Base-by-base conservation (phyloP, 2,113 vertebrate species). In the Talpa occidentalis region DNA sequence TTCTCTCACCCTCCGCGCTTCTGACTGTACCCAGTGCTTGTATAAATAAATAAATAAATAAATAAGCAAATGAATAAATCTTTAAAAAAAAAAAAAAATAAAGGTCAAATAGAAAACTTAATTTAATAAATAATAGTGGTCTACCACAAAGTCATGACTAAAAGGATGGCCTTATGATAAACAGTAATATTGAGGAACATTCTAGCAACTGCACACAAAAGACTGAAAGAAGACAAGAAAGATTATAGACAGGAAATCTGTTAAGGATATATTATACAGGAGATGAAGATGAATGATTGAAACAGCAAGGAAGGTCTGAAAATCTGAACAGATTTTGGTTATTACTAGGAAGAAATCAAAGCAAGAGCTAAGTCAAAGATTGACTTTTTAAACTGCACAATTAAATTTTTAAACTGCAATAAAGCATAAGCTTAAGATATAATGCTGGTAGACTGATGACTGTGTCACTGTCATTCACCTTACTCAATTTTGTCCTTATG, bases 361-460 rank as follows among this genome's bases (percentile, higher is more conserved):
- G 30, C 32, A 11, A 91, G 21, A 72, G 15, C 42, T 52, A 86
- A 21, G 3, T 28, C 49, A 81, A 56, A 79, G 64, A 54, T 21
- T n/a, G 24, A 79, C 60, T 87, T 67, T 67, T 56, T 47, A n/a
- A 82, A 44, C 35, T 82, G 77, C 32, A 87, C 17, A 66, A 28
- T 62, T 74, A 74, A 49, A 62, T 86, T 42, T 74, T 62, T 49
- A 77, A 77, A n/a, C 28, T 10, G n/a, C 0, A 62, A 82, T 32
- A 28, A 83, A 26, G 21, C n/a, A n/a, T 21, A 92, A 62, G 85
- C 44, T 72, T 56, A 64, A 37, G 26, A 24, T 56, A 37, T 30
- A 82, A 88, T 78, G 40, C 24, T 74, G 87, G 14, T 92, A 54
- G 72, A 94, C 67, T 37, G 4, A 26, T 95, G 91, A 96, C 52